Evolutionary conservation across 1,140 invertebrate genomes (phyloP).

Genomic region (Tribolium castaneum): DNA sequence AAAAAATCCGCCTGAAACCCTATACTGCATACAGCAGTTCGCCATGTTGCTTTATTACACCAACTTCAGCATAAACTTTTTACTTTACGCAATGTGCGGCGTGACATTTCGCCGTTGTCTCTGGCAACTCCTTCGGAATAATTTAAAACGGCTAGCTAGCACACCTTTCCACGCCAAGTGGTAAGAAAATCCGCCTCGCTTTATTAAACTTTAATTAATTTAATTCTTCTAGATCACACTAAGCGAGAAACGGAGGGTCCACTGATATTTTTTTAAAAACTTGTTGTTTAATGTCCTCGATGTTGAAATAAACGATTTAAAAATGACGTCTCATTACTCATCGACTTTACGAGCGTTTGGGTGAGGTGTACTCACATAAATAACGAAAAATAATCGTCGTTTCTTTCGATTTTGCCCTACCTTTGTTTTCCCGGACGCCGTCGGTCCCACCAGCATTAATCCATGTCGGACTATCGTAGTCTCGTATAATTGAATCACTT

Average conservation of each 20-base stretch:
- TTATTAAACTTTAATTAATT: background rate
- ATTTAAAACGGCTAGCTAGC: conserved; percentile 7
- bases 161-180: conserved; percentile 21
- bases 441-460: conserved; percentile 85
- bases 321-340: background rate
- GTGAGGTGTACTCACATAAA: background rate
- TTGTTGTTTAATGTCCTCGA: conserved; percentile 23
- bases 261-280: conserved; percentile 13
- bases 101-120: conserved; percentile 76
- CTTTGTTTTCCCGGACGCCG: conserved; percentile 79
- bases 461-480: conserved; percentile 86
- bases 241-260: background rate
- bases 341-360: background rate
- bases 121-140: conserved; percentile 45
- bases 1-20: conserved; percentile 43
- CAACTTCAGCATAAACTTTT: conserved; percentile 88
- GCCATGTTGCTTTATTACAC: conserved; percentile 75
- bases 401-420: conserved; percentile 62
- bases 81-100: conserved; percentile 85
- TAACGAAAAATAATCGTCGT: conserved; percentile 17
- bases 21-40: conserved; percentile 69
- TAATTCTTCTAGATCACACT: background rate
- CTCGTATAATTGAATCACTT: conserved; percentile 83
- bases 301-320: conserved; percentile 25
- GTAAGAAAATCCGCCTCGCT: conserved; percentile 10